Evolutionary conservation across 2,888 invertebrate genomes (phyloP).

Genomic region (Amiota minor): DNA sequence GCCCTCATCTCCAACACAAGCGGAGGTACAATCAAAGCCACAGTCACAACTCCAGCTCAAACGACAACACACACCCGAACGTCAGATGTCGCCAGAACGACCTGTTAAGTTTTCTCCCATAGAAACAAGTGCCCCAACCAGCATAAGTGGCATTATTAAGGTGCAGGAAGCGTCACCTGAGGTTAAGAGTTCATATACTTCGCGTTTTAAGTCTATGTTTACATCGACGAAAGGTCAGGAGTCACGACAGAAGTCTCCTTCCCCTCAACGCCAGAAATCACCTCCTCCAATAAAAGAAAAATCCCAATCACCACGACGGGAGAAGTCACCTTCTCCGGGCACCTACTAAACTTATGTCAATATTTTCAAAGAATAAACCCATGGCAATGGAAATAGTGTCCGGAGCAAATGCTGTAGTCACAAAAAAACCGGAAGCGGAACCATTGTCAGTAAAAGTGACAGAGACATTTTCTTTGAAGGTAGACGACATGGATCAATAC

Average conservation of each 20-base stretch:
- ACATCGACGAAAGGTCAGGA: conserved; percentile 31
- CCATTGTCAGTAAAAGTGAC: conserved; percentile 66
- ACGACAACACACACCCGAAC: conserved; percentile 65
- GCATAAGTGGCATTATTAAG: conserved; percentile 38
- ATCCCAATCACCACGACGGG: conserved; percentile 34
- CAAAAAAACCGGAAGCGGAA: conserved; percentile 62
- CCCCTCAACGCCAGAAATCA: conserved; percentile 50
- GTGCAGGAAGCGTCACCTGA: conserved; percentile 54
- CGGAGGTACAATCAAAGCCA: conserved; percentile 15
- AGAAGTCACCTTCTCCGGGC: conserved; percentile 57
- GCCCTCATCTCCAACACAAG: conserved; percentile 45
- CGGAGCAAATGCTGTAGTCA: conserved; percentile 50
- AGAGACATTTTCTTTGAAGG: conserved; percentile 72
- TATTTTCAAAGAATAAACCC: conserved; percentile 58
- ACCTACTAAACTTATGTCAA: conserved; percentile 52
- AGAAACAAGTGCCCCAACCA: background rate
- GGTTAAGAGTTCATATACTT: conserved; percentile 64
- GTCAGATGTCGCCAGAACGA: conserved; percentile 58
- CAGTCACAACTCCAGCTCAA: conserved; percentile 52
- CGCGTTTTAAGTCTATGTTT: conserved; percentile 69
- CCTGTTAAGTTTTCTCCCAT: conserved; percentile 44
- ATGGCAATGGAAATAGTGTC: conserved; percentile 60
- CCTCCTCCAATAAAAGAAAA: conserved; percentile 42
- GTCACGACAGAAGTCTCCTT: conserved; percentile 49
- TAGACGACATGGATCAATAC: conserved; percentile 73